Percentiles rank a stretch among this genome's conserved stretches.
Evolutionary conservation across 2,888 invertebrate species (phyloP).

Genomic region (Cryptosula pallasiana): DNA sequence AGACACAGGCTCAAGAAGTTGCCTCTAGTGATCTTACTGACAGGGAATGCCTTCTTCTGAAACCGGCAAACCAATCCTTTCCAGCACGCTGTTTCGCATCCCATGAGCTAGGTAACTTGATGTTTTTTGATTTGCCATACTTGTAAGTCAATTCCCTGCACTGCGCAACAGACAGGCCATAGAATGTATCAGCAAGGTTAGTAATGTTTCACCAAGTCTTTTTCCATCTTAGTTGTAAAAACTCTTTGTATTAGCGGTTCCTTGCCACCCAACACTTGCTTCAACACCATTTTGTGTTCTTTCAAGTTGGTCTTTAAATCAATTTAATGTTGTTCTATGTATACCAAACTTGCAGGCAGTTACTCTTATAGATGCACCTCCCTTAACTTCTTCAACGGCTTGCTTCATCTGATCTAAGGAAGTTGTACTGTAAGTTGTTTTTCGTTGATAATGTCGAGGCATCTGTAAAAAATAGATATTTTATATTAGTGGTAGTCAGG

Average conservation of each 20-base stretch:
- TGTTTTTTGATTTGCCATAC: neutral
- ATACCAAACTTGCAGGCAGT: conserved; percentile 17
- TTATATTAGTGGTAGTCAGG: neutral
- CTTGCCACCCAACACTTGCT: neutral
- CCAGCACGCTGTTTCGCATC: conserved; percentile 23
- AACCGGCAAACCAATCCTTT: conserved; percentile 11
- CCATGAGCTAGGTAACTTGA: neutral
- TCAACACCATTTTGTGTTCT: neutral
- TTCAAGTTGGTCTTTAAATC: conserved; percentile 6
- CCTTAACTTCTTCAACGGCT: conserved; percentile 1
- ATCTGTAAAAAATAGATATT: neutral
- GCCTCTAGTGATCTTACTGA: conserved; percentile 12
- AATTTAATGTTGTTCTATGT: conserved; percentile 18
- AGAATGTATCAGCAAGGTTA: conserved; percentile 26
- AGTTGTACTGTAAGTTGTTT: neutral
- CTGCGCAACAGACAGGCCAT: conserved; percentile 25
- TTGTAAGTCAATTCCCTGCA: conserved; percentile 24
- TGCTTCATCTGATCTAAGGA: neutral
- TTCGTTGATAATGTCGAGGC: neutral
- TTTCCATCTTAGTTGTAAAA: conserved; percentile 23
- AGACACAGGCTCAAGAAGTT: conserved; percentile 20
- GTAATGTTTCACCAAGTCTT: conserved; percentile 25
- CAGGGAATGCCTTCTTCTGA: neutral
- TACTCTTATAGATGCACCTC: neutral
- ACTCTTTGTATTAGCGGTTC: neutral